Conservation (phyloP, 2,113 vertebrate genomes). For the Cyrtonyx montezumae region DNA sequence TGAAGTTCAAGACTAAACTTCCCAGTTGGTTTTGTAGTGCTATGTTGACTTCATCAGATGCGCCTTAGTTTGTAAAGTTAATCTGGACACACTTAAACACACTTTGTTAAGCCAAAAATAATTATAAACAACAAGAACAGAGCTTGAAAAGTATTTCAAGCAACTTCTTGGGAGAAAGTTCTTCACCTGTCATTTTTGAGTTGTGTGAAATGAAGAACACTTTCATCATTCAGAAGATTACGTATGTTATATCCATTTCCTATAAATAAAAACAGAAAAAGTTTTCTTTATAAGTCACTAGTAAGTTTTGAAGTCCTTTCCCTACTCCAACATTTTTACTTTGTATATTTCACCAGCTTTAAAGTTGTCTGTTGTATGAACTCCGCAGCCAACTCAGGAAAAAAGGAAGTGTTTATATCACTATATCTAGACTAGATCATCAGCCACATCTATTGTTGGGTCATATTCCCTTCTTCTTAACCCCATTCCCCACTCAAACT, state of each 20-base stretch:
- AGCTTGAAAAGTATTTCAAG: not conserved
- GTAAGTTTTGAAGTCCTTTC: not conserved
- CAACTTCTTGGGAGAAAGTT: not conserved
- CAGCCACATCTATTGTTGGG: fast-evolving
- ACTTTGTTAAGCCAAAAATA: not conserved
- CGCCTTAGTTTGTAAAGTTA: not conserved
- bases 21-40: not conserved
- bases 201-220: slow-evolving; percentile 80
- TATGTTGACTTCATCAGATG: not conserved
- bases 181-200: slow-evolving; percentile 71
- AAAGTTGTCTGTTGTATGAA: not conserved
- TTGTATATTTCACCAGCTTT: not conserved
- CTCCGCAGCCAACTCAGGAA: not conserved
- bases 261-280: slow-evolving; percentile 53
- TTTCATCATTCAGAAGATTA: slow-evolving; percentile 77
- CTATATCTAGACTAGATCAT: not conserved
- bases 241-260: slow-evolving; percentile 81
- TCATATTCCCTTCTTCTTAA: not conserved
- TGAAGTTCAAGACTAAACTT: not conserved
- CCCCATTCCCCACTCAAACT: not conserved
- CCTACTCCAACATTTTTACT: not conserved
- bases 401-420: not conserved
- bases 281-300: not conserved
- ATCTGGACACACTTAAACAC: not conserved
- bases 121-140: not conserved